Evolutionary conservation across 2,113 vertebrate species (phyloP).

Genomic region (Orthonyx spaldingii): DNA sequence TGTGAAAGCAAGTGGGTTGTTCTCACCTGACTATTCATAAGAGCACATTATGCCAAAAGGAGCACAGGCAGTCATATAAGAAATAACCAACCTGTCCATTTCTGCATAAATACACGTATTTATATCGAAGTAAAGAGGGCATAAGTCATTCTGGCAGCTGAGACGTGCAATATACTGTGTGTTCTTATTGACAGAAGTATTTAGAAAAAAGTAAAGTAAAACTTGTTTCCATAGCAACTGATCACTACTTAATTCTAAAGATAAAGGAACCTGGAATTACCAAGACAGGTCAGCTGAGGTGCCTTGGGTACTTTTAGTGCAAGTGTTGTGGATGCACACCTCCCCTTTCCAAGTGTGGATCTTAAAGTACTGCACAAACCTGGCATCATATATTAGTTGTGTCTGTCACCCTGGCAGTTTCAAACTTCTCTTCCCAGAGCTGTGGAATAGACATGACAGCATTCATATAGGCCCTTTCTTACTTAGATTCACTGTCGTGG

Average conservation of each 20-base stretch:
- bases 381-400: neutral
- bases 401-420: neutral
- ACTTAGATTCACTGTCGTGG: accelerated
- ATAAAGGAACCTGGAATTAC: neutral
- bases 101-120: constrained; percentile 8
- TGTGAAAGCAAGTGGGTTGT: neutral
- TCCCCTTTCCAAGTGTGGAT: neutral
- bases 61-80: neutral
- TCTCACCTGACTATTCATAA: constrained; percentile 10
- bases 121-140: neutral
- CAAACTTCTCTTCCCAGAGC: neutral
- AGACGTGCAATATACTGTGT: neutral
- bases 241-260: neutral
- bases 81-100: constrained; percentile 22
- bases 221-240: constrained; percentile 49
- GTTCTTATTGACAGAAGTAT: constrained; percentile 41
- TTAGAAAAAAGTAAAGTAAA: neutral
- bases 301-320: neutral
- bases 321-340: neutral
- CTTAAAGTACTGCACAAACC: neutral
- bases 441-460: neutral
- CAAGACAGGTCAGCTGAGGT: neutral
- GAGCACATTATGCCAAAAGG: neutral
- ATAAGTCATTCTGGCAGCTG: neutral
- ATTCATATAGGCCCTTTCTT: neutral